Conservation (phyloP, 1,140 invertebrate species). For the Drosophila setifemur region DNA sequence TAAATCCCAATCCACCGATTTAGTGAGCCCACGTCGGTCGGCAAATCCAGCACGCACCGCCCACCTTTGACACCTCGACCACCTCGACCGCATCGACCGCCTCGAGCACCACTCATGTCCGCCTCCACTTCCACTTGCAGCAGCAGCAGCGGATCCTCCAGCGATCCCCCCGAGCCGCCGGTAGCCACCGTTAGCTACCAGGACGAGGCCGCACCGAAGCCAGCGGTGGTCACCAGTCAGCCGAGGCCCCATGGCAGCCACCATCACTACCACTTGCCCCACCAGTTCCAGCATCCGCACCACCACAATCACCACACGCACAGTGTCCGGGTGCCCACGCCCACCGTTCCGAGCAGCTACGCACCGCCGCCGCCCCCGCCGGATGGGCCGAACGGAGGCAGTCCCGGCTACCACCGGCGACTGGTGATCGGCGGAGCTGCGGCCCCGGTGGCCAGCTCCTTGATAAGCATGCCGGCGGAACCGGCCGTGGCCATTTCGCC, state of each 20-base stretch:
- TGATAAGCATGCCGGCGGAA: conserved; percentile 23
- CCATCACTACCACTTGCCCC: conserved; percentile 78
- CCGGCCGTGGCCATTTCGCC: conserved; percentile 86
- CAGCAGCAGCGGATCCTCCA: background rate
- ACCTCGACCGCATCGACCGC: background rate
- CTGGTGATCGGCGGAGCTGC: conserved; percentile 16
- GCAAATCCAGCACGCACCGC: conserved; percentile 26
- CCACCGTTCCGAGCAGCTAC: conserved; percentile 74
- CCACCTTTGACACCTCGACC: background rate
- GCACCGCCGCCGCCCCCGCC: conserved; percentile 19
- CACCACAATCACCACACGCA: conserved; percentile 80
- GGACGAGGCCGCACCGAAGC: conserved; percentile 38
- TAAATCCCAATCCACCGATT: conserved; percentile 22
- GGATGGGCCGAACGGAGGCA: conserved; percentile 19
- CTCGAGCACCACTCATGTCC: conserved; percentile 25
- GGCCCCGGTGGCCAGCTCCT: conserved; percentile 3
- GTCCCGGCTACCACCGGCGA: conserved; percentile 23
- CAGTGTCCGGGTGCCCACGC: conserved; percentile 72
- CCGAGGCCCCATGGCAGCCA: conserved; percentile 72
- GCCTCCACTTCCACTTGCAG: background rate
- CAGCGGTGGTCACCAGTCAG: conserved; percentile 52
- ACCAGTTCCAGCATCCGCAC: conserved; percentile 80
- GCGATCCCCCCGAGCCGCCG: background rate
- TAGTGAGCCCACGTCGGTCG: conserved; percentile 56
- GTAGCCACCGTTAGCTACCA: conserved; percentile 62